A percentile compares a stretch with the other conserved stretches of the same genome.
These are phyloP conservation scores for Urocynchramus pylzowi DNA, from an alignment of 2,113 vertebrate species.

Conservation along the genomic window DNA sequence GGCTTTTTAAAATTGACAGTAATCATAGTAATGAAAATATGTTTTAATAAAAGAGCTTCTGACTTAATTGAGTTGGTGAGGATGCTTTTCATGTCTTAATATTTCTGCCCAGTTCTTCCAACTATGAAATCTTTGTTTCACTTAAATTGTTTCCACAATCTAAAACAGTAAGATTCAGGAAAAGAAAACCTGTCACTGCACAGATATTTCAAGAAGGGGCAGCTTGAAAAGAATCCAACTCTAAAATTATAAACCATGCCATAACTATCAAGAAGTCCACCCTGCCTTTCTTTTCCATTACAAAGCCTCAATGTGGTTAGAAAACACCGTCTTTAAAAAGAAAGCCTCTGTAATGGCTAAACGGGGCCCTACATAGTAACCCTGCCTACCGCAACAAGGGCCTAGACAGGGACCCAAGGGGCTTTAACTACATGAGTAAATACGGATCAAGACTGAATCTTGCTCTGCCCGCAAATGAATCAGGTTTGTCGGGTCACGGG, in stretches of 20 bases:
- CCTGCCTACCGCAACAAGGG: background rate
- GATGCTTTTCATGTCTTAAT: background rate
- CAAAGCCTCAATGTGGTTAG: background rate
- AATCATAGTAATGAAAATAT: background rate
- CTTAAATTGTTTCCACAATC: background rate
- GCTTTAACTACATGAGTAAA: background rate
- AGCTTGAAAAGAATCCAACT: slow-evolving; percentile 7
- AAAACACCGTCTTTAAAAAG: background rate
- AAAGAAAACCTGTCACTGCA: background rate
- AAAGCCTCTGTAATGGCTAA: background rate
- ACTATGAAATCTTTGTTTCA: background rate
- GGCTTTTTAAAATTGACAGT: background rate
- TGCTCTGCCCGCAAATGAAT: background rate
- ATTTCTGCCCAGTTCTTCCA: background rate
- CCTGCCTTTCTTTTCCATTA: background rate
- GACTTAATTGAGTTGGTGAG: background rate
- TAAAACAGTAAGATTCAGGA: background rate
- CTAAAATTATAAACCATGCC: background rate
- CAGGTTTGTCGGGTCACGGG: no score
- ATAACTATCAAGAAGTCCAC: background rate
- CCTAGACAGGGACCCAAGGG: background rate
- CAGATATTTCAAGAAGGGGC: background rate
- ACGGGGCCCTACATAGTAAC: background rate
- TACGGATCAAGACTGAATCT: accelerated
- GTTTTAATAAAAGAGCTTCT: background rate